Conservation (phyloP, 2,888 invertebrate species). For the Oscheius sp. region DNA sequence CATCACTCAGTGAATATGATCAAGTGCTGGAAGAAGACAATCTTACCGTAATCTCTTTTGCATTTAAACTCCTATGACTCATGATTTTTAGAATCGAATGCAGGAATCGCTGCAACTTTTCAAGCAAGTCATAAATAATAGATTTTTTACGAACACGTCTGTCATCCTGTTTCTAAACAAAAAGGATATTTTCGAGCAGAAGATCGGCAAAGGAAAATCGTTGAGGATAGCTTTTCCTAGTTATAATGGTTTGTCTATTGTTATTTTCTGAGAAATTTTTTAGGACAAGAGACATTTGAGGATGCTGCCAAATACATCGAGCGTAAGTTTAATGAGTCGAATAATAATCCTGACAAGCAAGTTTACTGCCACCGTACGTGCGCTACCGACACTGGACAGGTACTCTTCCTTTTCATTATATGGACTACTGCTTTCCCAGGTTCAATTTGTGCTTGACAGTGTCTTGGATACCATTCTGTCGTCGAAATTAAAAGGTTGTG, state of each 20-base stretch:
- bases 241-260: constrained; percentile 52
- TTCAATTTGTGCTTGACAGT: constrained; percentile 71
- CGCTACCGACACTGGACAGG: constrained; percentile 62
- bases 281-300: constrained; percentile 61
- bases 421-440: constrained; percentile 46
- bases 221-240: constrained; percentile 61
- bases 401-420: background rate
- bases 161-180: constrained; percentile 91
- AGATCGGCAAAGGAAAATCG: constrained; percentile 60
- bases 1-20: constrained; percentile 99
- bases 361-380: constrained; percentile 69
- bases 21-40: constrained; percentile 99
- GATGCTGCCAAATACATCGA: constrained; percentile 61
- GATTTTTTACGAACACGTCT: constrained; percentile 85
- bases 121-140: constrained; percentile 99
- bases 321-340: constrained; percentile 59
- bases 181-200: constrained; percentile 66
- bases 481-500: constrained; percentile 71
- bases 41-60: constrained; percentile 96
- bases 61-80: too few relatives aligned
- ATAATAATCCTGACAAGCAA: constrained; percentile 66
- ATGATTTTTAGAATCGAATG: constrained; percentile 89
- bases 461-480: constrained; percentile 71
- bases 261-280: background rate
- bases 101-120: constrained; percentile 98